Percentiles rank a stretch among this genome's conserved stretches.
phyloP scores from a whole-genome alignment of 2,797 vertebrate species.

The Scyliorhinus canicula region DNA sequence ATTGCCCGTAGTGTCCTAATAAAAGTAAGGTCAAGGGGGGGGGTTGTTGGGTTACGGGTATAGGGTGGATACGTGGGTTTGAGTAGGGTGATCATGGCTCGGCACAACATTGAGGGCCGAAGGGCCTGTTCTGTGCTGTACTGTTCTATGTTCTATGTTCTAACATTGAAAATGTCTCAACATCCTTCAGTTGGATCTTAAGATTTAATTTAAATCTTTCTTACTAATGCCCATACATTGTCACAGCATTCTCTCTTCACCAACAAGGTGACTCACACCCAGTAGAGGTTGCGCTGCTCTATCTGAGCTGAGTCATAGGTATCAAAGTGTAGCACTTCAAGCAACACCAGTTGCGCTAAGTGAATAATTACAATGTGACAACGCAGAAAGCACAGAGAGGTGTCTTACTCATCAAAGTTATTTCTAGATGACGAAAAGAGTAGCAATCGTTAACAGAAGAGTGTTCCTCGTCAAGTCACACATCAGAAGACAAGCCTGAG shows the following conservation, averaged over 20 bases:
- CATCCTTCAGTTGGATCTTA: neutral
- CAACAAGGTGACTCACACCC: neutral
- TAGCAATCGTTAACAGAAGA: neutral
- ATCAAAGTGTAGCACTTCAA: neutral
- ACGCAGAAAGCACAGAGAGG: neutral
- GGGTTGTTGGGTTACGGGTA: too few species aligned
- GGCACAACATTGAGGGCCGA: too few species aligned
- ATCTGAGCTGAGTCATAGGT: neutral
- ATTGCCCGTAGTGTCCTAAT: too few species aligned
- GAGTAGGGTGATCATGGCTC: too few species aligned
- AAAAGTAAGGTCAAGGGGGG: too few species aligned
- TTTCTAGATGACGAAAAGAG: neutral
- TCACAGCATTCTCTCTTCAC: neutral
- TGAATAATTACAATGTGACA: neutral
- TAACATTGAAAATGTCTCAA: neutral
- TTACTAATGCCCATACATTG: neutral
- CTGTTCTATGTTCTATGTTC: too few species aligned
- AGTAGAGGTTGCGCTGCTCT: neutral
- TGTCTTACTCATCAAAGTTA: neutral
- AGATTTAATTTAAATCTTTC: neutral
- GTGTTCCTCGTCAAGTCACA: neutral
- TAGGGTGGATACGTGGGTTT: too few species aligned
- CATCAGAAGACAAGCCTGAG: neutral
- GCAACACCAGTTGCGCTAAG: neutral
- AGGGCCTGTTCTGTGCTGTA: too few species aligned